A percentile compares a stretch with the other conserved stretches of the same genome.
Evolutionary conservation across 2,888 invertebrate genomes (phyloP).

Genomic region (Thymelicus acteon): DNA sequence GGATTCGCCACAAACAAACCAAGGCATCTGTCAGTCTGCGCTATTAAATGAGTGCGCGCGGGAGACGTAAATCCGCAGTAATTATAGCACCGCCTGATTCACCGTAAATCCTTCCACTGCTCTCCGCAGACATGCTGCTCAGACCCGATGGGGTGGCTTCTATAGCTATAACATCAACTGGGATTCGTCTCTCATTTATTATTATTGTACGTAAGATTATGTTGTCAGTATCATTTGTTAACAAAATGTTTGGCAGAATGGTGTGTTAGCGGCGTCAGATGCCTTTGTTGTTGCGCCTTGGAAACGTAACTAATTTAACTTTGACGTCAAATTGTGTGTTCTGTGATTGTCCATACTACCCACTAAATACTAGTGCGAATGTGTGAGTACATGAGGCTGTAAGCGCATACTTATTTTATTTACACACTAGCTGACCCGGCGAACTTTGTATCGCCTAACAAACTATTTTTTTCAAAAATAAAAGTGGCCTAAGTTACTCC

Average conservation of each 20-base stretch:
- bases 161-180: constrained; percentile 12
- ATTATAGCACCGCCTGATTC: constrained; percentile 43
- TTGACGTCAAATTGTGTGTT: too few relatives aligned
- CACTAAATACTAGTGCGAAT: too few relatives aligned
- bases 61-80: constrained; percentile 44
- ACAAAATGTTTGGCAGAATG: background rate
- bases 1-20: constrained; percentile 36
- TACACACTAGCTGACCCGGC: too few relatives aligned
- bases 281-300: too few relatives aligned
- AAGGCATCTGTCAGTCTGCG: constrained; percentile 37
- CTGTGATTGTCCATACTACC: too few relatives aligned
- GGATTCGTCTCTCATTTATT: background rate
- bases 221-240: background rate
- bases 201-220: background rate
- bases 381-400: too few relatives aligned
- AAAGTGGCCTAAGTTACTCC: too few relatives aligned
- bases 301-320: too few relatives aligned
- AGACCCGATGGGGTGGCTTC: constrained; percentile 1
- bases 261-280: background rate
- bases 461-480: too few relatives aligned
- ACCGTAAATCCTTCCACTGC: constrained; percentile 43
- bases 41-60: constrained; percentile 40
- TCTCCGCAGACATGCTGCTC: constrained; percentile 16
- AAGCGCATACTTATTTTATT: too few relatives aligned
- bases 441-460: too few relatives aligned